These are phyloP conservation scores for Tricholauxania praeusta DNA, from an alignment of 2,888 invertebrate genomes.

Conservation along the genomic window DNA sequence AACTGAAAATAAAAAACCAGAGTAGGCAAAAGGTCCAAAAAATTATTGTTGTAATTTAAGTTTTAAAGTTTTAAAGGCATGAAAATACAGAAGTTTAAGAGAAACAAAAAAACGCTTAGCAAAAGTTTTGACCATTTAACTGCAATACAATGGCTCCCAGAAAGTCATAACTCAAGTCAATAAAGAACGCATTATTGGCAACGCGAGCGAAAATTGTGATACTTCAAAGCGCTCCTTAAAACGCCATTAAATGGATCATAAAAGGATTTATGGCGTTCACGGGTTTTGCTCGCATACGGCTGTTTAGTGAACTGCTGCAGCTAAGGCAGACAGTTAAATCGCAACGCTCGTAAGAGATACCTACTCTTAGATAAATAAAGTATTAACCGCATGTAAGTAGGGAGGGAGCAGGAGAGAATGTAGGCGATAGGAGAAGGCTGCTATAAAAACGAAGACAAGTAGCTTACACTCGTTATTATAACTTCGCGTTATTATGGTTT, in stretches of 20 bases:
- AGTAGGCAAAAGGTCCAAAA: conserved; percentile 51
- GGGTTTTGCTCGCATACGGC: conserved; percentile 29
- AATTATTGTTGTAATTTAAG: conserved; percentile 61
- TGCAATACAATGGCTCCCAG: background rate
- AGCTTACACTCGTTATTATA: background rate
- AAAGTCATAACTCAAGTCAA: conserved; percentile 30
- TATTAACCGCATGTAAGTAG: conserved; percentile 46
- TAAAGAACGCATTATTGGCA: conserved; percentile 44
- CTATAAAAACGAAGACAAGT: conserved; percentile 11
- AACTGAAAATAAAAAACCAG: conserved; percentile 75
- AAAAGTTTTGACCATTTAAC: conserved; percentile 23
- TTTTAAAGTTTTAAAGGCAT: conserved; percentile 32
- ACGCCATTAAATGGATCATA: conserved; percentile 64
- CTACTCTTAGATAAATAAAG: conserved; percentile 55
- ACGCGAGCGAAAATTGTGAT: conserved; percentile 23
- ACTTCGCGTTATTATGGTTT: no score
- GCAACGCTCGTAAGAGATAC: background rate
- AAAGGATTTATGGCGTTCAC: conserved; percentile 65
- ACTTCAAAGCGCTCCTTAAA: conserved; percentile 55
- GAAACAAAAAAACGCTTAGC: background rate
- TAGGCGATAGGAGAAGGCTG: background rate
- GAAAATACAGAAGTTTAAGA: conserved; percentile 1
- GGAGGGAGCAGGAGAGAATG: background rate
- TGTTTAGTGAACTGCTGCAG: conserved; percentile 25
- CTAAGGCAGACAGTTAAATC: conserved; percentile 24